Evolutionary conservation across 2,888 invertebrate genomes (phyloP).

Genomic region (Oligia fasciuncula): DNA sequence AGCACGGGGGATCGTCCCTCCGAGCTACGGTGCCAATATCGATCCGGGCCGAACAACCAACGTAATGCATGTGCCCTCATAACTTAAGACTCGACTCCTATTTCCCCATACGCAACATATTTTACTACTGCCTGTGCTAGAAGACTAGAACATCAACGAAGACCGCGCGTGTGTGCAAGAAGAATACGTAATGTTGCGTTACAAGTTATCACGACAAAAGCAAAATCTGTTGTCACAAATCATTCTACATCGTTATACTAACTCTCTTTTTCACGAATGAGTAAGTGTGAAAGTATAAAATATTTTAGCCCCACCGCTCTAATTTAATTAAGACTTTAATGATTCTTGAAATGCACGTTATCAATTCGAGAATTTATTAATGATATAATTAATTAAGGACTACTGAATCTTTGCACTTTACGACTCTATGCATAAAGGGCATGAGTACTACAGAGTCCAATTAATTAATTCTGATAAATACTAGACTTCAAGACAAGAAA

Average conservation of each 20-base stretch:
- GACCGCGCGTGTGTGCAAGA: constrained; percentile 29
- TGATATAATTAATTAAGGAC: constrained; percentile 2
- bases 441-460: neutral
- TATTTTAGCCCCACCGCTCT: constrained; percentile 21
- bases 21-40: constrained; percentile 76
- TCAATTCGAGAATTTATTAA: neutral
- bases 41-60: constrained; percentile 70
- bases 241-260: constrained; percentile 42
- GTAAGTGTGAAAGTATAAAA: constrained; percentile 57
- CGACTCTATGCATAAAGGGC: neutral
- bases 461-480: constrained; percentile 3
- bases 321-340: constrained; percentile 21
- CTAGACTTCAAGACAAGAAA: constrained; percentile 13
- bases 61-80: constrained; percentile 53
- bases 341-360: neutral
- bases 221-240: constrained; percentile 43
- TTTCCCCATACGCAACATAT: constrained; percentile 37
- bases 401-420: neutral
- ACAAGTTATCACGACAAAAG: constrained; percentile 55
- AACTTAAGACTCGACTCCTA: constrained; percentile 44
- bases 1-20: constrained; percentile 79
- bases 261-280: constrained; percentile 63
- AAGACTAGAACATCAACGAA: constrained; percentile 8
- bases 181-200: constrained; percentile 57
- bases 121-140: constrained; percentile 3